Percentiles rank a stretch among this genome's conserved stretches.
Evolutionary conservation across 2,797 vertebrate species (phyloP).

Genomic region (Cercopithecus mitis): DNA sequence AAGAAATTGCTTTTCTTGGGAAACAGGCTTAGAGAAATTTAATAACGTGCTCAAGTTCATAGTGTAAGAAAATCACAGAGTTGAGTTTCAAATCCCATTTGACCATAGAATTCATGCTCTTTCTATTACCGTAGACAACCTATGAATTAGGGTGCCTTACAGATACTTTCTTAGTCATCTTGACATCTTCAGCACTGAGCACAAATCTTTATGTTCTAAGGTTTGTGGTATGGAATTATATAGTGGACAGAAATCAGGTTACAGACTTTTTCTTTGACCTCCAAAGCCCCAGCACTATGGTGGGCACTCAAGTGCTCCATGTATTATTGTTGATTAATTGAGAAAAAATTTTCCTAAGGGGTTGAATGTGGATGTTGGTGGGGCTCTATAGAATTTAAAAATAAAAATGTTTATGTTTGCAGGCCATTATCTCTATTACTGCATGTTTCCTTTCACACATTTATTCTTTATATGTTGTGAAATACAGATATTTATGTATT

Average conservation of each 20-base stretch:
- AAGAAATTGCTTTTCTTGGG: not conserved
- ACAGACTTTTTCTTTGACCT: not conserved
- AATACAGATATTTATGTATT: constrained; percentile 25
- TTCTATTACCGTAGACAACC: not conserved
- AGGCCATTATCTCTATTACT: not conserved
- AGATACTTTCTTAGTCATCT: not conserved
- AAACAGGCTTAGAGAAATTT: constrained; percentile 13
- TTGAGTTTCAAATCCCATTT: not conserved
- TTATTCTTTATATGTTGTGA: constrained; percentile 8
- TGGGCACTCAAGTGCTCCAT: not conserved
- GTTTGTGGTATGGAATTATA: not conserved
- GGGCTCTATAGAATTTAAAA: not conserved
- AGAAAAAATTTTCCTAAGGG: constrained; percentile 15
- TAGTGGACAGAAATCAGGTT: not conserved
- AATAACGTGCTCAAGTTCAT: not conserved
- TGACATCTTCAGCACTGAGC: not conserved
- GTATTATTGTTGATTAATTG: constrained; percentile 2
- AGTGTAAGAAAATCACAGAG: not conserved
- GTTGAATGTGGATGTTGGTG: not conserved
- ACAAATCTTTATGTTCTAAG: not conserved
- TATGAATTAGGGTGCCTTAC: not conserved
- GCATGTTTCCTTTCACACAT: not conserved
- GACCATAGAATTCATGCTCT: not conserved
- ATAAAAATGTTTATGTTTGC: not conserved
- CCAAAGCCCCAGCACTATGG: not conserved